Evolutionary conservation across 2,888 invertebrate species (phyloP), one percentile per base, ranked within the genome.

Genomic region (Sesia apiformis): DNA sequence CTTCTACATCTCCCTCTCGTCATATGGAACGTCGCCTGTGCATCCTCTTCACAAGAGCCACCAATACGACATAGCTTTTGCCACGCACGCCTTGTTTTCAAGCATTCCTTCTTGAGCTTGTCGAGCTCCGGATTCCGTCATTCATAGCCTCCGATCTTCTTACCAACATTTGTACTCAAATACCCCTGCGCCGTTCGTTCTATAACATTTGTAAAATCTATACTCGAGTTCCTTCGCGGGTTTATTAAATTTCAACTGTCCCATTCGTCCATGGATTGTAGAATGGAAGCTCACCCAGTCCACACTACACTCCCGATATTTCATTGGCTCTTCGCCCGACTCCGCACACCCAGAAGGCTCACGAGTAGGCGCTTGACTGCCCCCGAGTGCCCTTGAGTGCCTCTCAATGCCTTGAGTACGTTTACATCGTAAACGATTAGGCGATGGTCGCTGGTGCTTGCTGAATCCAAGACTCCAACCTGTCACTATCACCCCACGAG

Each of bases 371-470:
- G 42, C 42, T 42, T 6, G n/a, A n/a, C 4, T 42, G 3, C 42
- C 7, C n/a, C 42, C 42, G n/a, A 6, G n/a, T n/a, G n/a, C n/a
- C n/a, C n/a, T n/a, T n/a, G n/a, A n/a, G n/a, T n/a, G n/a, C n/a
- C n/a, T n/a, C n/a, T n/a, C n/a, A n/a, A n/a, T n/a, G n/a, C n/a
- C n/a, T n/a, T n/a, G n/a, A n/a, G n/a, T n/a, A n/a, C n/a, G n/a
- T n/a, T n/a, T n/a, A n/a, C 42, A 6, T 6, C 7, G 42, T n/a
- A 42, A 4, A 52, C 53, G 4, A 57, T 54, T 6, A 57, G 55
- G 3, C 57, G 50, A 8, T 57, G 57, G 51, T 57, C 57, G 46
- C 57, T 56, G 41, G 8, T 39, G 5, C 39, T 56, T 0, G 39
- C 41, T 0, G 42, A 39, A 3, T 49, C 53, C 23, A 49, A 51